These are phyloP conservation scores for Neosalanx taihuensis DNA, from an alignment of 2,797 vertebrate genomes.

Conservation along the genomic window DNA sequence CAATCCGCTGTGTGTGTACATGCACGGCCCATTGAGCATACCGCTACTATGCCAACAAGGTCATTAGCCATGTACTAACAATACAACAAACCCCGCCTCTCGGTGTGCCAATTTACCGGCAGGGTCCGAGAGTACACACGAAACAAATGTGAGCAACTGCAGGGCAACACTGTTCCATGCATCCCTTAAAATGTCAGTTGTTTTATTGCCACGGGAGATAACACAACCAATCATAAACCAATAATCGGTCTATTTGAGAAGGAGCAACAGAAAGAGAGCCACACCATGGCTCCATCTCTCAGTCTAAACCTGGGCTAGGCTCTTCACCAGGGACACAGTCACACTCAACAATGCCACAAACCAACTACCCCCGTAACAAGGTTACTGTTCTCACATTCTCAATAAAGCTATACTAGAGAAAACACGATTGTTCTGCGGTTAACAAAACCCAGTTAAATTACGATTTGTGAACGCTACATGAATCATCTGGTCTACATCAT, in stretches of 20 bases:
- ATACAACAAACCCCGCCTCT: constrained; percentile 69
- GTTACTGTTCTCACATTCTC: no score
- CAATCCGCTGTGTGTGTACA: constrained; percentile 50
- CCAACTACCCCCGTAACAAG: no score
- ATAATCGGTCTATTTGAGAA: constrained; percentile 2
- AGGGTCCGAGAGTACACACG: constrained; percentile 48
- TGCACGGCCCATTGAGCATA: constrained; percentile 73
- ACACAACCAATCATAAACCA: constrained; percentile 8
- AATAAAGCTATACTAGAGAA: no score
- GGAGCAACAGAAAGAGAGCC: neutral
- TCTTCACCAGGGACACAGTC: neutral
- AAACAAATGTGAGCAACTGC: constrained; percentile 39
- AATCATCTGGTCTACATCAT: neutral
- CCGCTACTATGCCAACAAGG: constrained; percentile 76
- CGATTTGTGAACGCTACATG: no score
- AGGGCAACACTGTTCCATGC: constrained; percentile 10
- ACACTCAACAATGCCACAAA: no score
- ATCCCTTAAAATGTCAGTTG: neutral
- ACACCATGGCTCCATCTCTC: constrained; percentile 21
- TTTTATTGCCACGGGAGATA: constrained; percentile 10
- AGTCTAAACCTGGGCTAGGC: neutral
- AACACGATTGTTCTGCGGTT: no score
- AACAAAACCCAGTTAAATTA: no score
- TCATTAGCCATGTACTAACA: constrained; percentile 70
- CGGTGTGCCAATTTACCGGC: constrained; percentile 66